phyloP scores from a whole-genome alignment of 2,797 vertebrate species.

The Sarcophilus harrisii region DNA sequence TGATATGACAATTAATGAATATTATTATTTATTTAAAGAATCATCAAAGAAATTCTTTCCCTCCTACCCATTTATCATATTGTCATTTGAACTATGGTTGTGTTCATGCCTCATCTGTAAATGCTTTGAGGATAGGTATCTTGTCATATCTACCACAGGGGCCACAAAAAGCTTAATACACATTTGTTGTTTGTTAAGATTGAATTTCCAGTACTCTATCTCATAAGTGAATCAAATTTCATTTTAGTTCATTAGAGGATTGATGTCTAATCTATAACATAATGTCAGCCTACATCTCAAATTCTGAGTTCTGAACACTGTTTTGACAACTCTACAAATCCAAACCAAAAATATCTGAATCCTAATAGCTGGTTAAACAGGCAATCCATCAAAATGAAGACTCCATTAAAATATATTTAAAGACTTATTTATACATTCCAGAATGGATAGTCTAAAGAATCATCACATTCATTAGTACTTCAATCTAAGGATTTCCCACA shows the following conservation, averaged over 20 bases:
- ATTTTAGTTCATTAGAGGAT: slow-evolving; percentile 45
- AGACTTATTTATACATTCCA: background rate
- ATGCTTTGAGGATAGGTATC: background rate
- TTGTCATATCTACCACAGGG: background rate
- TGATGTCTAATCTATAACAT: slow-evolving; percentile 12
- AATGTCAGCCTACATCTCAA: slow-evolving; percentile 11
- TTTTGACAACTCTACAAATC: slow-evolving; percentile 34
- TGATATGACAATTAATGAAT: slow-evolving; percentile 36
- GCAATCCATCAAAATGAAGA: slow-evolving; percentile 50
- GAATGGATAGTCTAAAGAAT: slow-evolving; percentile 35
- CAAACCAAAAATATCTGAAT: slow-evolving; percentile 12
- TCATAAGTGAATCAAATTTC: slow-evolving; percentile 26
- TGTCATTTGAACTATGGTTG: background rate
- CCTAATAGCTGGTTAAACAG: background rate
- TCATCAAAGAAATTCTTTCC: background rate
- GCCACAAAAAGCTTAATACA: background rate
- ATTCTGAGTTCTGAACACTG: slow-evolving; percentile 30
- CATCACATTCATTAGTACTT: slow-evolving; percentile 29
- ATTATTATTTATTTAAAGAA: background rate
- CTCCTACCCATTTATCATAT: background rate
- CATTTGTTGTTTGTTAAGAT: background rate
- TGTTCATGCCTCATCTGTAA: background rate
- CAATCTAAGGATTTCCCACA: slow-evolving; percentile 30
- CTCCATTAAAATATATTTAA: slow-evolving; percentile 21
- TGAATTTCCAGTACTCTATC: background rate